Conservation (phyloP, 2,113 vertebrate species). For the Megalops atlanticus region DNA sequence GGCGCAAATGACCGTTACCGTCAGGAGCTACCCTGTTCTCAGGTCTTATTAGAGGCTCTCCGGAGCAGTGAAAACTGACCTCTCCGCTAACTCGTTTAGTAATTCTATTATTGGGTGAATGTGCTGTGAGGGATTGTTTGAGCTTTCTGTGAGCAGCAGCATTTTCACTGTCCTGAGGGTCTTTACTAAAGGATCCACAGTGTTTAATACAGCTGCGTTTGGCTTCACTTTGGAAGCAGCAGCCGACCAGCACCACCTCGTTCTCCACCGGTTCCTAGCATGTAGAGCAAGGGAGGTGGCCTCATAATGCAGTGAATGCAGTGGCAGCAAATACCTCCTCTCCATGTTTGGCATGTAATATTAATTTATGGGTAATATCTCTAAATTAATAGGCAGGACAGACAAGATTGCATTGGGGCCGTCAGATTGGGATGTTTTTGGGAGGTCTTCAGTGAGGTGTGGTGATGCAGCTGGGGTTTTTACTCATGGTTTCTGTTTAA, state of each 20-base stretch:
- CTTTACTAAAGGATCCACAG: neutral
- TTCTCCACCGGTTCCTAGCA: neutral
- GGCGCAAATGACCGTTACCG: neutral
- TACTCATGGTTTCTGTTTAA: neutral
- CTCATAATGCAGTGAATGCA: neutral
- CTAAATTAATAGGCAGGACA: neutral
- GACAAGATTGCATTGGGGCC: neutral
- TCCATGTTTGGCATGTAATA: neutral
- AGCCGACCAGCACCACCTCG: neutral
- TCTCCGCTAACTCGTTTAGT: neutral
- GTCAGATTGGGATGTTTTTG: neutral
- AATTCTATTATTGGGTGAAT: constrained; percentile 10
- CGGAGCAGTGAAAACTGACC: neutral
- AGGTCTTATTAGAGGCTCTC: neutral
- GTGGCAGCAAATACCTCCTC: neutral
- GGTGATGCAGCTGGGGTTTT: neutral
- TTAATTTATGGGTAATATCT: neutral
- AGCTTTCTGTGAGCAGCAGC: neutral
- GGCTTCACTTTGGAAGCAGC: neutral
- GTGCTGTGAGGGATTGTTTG: neutral
- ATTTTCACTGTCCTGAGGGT: neutral
- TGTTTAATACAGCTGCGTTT: neutral
- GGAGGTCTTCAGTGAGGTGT: neutral
- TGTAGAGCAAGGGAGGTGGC: neutral
- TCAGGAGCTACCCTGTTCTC: neutral